Conservation (phyloP, 2,113 vertebrate genomes). For the Oreochromis niloticus region DNA sequence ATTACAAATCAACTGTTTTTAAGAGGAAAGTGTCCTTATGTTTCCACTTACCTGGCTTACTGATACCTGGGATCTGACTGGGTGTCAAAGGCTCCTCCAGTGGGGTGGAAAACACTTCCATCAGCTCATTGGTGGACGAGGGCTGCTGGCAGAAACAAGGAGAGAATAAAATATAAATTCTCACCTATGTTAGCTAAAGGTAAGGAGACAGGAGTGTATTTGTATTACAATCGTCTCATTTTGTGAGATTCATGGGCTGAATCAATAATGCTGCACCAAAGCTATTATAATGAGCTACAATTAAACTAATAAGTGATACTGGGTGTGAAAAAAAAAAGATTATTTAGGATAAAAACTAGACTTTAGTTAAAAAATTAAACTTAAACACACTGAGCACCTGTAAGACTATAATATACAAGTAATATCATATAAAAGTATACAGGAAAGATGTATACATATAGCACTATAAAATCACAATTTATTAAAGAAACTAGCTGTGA, state of each 20-base stretch:
- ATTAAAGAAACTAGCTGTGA: neutral
- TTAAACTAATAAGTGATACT: neutral
- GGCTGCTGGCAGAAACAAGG: slow-evolving; percentile 2
- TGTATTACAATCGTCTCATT: neutral
- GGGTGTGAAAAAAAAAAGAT: neutral
- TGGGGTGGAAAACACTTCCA: slow-evolving; percentile 37
- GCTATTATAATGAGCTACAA: neutral
- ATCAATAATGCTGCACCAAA: neutral
- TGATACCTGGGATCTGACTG: neutral
- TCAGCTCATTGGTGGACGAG: slow-evolving; percentile 25
- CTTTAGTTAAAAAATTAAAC: neutral
- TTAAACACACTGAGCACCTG: neutral
- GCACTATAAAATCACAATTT: neutral
- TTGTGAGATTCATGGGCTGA: neutral
- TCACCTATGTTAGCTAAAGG: neutral
- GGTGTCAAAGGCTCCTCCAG: neutral
- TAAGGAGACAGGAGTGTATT: neutral
- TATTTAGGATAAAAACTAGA: neutral
- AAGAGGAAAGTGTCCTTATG: neutral
- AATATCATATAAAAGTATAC: neutral
- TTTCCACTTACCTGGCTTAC: slow-evolving; percentile 31
- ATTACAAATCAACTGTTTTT: neutral
- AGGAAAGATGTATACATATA: neutral
- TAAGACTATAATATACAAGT: neutral
- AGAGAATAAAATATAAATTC: neutral